Evolutionary conservation across 92 coral and sea anemone genomes (phyloP).

Genomic region (Phymanthus crucifer): DNA sequence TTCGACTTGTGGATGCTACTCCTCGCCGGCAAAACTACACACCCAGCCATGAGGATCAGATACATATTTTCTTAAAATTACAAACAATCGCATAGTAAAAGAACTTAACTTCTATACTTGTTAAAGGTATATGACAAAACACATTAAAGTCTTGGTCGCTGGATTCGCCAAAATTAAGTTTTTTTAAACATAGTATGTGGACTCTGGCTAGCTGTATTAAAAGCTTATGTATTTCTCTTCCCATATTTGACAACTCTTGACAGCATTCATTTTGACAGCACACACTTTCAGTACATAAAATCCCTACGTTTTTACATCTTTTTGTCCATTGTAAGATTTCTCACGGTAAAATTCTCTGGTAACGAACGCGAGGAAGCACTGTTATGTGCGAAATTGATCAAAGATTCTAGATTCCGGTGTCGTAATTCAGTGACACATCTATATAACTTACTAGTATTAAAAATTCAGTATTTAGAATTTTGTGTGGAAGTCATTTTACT

Average conservation of each 20-base stretch:
- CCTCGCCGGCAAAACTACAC: constrained; percentile 28
- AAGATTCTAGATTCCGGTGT: background rate
- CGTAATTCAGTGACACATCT: background rate
- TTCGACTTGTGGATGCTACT: background rate
- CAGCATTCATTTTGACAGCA: constrained; percentile 28
- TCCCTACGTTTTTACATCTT: background rate
- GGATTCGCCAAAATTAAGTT: background rate
- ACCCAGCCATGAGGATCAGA: constrained; percentile 19
- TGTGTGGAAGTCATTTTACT: background rate
- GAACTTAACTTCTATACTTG: background rate
- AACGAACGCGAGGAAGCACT: constrained; percentile 1
- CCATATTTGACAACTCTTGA: constrained; percentile 21
- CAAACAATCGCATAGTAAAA: background rate
- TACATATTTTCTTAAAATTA: background rate
- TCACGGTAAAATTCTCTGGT: background rate
- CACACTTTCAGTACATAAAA: background rate
- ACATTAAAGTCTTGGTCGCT: constrained; percentile 12
- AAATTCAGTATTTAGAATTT: constrained; percentile 1
- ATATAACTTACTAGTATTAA: background rate
- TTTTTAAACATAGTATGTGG: background rate
- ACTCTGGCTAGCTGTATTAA: background rate
- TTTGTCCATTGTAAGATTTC: background rate
- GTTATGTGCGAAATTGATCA: background rate
- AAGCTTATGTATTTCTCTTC: background rate
- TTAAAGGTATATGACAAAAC: constrained; percentile 14